Evolutionary conservation across 2,797 vertebrate genomes (phyloP).

Genomic region (Propithecus perrieri): DNA sequence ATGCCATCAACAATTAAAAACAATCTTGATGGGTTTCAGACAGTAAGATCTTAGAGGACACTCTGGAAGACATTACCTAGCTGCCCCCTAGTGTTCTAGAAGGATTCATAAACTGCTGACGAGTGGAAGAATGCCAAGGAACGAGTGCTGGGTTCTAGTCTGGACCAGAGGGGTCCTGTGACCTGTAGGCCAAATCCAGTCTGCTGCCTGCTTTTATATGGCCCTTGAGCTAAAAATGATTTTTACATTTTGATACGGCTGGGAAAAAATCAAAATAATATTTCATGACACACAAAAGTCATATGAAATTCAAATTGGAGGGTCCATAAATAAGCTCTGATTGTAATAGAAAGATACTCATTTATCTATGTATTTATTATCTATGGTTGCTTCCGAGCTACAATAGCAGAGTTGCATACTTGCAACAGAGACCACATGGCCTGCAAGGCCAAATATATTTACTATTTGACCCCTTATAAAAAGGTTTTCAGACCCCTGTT

Average conservation of each 20-base stretch:
- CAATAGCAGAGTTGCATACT: background rate
- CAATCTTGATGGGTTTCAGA: constrained; percentile 47
- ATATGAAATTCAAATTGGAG: constrained; percentile 27
- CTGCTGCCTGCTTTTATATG: background rate
- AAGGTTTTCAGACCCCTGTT: background rate
- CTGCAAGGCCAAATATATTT: background rate
- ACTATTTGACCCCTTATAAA: background rate
- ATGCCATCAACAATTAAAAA: constrained; percentile 47
- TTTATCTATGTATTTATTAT: background rate
- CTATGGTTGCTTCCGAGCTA: background rate
- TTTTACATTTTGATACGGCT: background rate
- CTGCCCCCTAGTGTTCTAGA: constrained; percentile 63
- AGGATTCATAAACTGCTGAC: background rate
- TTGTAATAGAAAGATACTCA: background rate
- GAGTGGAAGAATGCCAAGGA: background rate
- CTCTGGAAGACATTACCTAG: constrained; percentile 38
- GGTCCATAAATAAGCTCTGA: background rate
- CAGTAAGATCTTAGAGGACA: constrained; percentile 1
- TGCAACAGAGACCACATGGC: background rate
- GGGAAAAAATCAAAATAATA: background rate
- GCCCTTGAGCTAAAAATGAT: background rate
- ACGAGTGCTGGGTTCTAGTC: background rate
- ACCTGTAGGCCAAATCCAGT: background rate
- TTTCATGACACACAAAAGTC: background rate
- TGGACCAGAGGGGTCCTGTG: background rate